Base-by-base conservation (phyloP, 2,888 invertebrate genomes). In the Nemoura dubitans region DNA sequence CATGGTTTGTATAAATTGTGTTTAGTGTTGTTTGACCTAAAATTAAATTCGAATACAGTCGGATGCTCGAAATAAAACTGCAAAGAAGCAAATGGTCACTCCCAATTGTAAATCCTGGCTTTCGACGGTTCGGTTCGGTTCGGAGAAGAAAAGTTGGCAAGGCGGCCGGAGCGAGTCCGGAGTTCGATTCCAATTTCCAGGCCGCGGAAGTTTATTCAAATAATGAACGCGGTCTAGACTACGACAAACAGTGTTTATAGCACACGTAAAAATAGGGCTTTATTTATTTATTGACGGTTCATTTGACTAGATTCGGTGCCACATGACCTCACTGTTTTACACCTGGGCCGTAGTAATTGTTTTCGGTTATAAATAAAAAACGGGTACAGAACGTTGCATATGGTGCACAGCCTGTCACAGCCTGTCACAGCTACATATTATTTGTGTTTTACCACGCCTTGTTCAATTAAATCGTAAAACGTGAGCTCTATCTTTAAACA, bases 181-280 rank as follows among this genome's bases (percentile, higher is more conserved):
- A 26, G 78, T 78, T 78, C 78, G 78, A 78, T 26, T 27, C 78
- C 78, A 26, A 26, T 21, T 26, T 27, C 78, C 78, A 26, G 28
- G 78, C 78, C 78, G 16, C 26, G 78, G 78, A 78, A 78, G 78
- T 78, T 78, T 78, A 78, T 78, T 78, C 78, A 59, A 59, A 59
- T 59, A 59, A 59, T 59, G 59, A 59, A 59, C 59, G 36, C 36
- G 59, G 59, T 59, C 59, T 59, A 59, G 59, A 59, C 59, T 59
- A 59, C 21, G 59, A 59, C 59, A 59, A 59, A 59, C 3, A 16
- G 59, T 59, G 59, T 59, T 59, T 59, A 59, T 59, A 59, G 14
- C 59, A 59, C 59, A 59, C 1, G 21, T 59, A 59, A 59, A 59
- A 59, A 59, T 59, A 59, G 59, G 1, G 59, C 59, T 59, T 21